A percentile compares a stretch with the other conserved stretches of the same genome.
Conservation (phyloP, 2,888 invertebrate genomes). For the Elysia crispata region DNA sequence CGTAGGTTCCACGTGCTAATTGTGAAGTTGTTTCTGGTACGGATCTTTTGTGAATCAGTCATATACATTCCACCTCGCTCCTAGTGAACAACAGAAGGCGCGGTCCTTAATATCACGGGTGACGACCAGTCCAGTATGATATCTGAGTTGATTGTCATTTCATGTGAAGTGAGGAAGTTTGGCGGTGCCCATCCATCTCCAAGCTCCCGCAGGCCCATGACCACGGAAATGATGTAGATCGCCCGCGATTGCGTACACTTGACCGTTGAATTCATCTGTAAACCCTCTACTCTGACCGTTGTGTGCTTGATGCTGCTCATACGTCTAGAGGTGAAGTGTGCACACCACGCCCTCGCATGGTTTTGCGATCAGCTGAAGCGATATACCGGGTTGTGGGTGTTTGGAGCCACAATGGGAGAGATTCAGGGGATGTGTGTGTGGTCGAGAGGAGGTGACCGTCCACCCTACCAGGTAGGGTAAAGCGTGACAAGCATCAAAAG, state of each 20-base stretch:
- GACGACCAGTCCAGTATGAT: slow-evolving; percentile 6
- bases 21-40: neutral
- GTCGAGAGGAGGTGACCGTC: too few relatives aligned
- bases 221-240: neutral
- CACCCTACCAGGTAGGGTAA: too few relatives aligned
- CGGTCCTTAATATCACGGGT: slow-evolving; percentile 11
- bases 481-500: too few relatives aligned
- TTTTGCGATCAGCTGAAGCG: neutral
- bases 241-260: neutral
- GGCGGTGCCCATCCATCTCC: neutral
- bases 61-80: slow-evolving; percentile 6
- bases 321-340: neutral
- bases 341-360: slow-evolving; percentile 11
- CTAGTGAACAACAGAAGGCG: slow-evolving; percentile 12
- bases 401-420: slow-evolving; percentile 4
- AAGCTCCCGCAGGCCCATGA: slow-evolving; percentile 2
- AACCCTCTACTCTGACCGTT: neutral
- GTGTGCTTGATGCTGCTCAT: neutral
- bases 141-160: neutral
- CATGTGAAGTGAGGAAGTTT: neutral
- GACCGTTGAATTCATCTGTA: too few relatives aligned
- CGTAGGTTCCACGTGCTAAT: slow-evolving; percentile 17
- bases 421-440: neutral
- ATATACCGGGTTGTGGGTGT: neutral
- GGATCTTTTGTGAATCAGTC: neutral